Conservation (phyloP, 2,113 vertebrate species). For the Microtus montanus region DNA sequence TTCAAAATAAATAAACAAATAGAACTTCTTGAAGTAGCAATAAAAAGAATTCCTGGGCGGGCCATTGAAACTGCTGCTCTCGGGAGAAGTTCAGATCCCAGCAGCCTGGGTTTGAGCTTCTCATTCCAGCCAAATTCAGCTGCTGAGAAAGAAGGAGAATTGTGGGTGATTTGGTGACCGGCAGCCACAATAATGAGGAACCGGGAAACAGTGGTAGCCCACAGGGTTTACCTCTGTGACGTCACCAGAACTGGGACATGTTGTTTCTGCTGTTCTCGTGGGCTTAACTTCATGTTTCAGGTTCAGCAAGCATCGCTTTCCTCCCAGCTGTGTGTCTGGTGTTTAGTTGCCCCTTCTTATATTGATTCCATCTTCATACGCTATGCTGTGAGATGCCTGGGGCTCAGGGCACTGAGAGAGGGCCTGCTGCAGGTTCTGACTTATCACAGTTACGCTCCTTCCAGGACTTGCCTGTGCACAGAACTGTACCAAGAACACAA, state of each 20-base stretch:
- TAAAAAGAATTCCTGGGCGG: neutral
- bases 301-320: neutral
- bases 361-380: accelerated
- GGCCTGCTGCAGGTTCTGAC: accelerated
- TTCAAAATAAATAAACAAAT: neutral
- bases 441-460: neutral
- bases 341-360: neutral
- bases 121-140: neutral
- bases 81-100: neutral
- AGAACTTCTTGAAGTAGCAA: neutral
- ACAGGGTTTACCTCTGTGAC: neutral
- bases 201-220: neutral
- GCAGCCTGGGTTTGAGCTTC: neutral
- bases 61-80: neutral
- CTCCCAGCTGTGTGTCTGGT: neutral
- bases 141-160: neutral
- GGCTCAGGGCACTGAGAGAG: neutral
- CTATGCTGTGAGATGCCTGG: neutral
- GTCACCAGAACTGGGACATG: accelerated
- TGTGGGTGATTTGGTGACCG: neutral
- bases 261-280: neutral
- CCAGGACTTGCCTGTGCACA: neutral
- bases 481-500: accelerated
- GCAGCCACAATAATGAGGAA: neutral
- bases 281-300: neutral